Evolutionary conservation across 2,888 invertebrate species (phyloP), one percentile per base, ranked within the genome.

Genomic region (Cyclophora punctaria): DNA sequence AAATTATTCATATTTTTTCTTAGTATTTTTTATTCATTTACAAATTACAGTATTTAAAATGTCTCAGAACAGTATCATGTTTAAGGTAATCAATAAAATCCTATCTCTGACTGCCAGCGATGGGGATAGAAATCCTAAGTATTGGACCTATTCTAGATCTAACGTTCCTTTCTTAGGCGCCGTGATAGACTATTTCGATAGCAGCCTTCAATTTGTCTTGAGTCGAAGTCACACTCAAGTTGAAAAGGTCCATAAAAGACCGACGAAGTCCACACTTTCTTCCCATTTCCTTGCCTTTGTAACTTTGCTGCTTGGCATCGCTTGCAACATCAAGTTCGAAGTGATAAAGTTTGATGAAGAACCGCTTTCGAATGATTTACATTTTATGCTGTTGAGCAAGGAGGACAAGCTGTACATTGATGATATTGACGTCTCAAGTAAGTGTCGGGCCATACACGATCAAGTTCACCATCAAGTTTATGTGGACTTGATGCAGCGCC

Each of bases 361-460:
- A 5, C 80, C 85, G 0, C 48, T 87, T 34, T 55, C 67, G 0
- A 69, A 80, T 50, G 88, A 88, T 53, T 62, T 88, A 49, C 87
- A 87, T 52, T 73, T 78, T 35, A 74, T 87, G 71, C 53, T 87
- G 47, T 64, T 86, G 75, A 87, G 86, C 52, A 76, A 75, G 46
- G 74, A 78, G 5, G 81, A 87, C 48, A 82, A 81, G 35, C 62
- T 87, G 3, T 88, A 84, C 45, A 75, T 86, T 2, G 84, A 87
- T 43, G 85, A 88, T 55, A 78, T 88, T 46, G 85, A 88, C 57
- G 66, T 73, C 3, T 75, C 80, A 0, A 73, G 87, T 88, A 55
- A 81, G 84, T 83, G 47, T 40, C 4, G n/a, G 2, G 40, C 49
- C 35, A 40, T 35, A 5, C 20, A 20, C 20, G 20, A 20, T 20